Percentiles rank a stretch among this genome's conserved stretches.
Conservation (phyloP, 2,113 vertebrate species). For the Eclectus roratus region DNA sequence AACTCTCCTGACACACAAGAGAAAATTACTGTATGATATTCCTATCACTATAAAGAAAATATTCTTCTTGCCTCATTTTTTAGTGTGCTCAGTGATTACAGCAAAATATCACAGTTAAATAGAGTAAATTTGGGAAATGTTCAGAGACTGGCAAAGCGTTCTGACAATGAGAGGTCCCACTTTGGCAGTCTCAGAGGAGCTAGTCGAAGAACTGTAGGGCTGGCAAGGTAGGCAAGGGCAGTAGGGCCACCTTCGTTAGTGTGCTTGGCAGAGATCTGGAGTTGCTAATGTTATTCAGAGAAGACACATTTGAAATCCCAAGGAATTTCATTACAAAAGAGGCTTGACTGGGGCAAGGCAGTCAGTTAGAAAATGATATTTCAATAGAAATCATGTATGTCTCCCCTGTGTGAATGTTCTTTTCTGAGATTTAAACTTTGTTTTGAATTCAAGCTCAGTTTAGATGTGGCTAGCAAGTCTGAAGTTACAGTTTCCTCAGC, state of each 20-base stretch:
- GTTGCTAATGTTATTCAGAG: not conserved
- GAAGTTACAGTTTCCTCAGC: not conserved
- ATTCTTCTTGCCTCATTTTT: not conserved
- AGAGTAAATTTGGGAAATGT: not conserved
- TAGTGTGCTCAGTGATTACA: not conserved
- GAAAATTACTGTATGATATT: slow-evolving; percentile 1
- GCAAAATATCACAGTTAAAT: not conserved
- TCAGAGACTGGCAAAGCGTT: not conserved
- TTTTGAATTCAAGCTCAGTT: not conserved
- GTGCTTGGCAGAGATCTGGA: not conserved
- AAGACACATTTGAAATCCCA: not conserved
- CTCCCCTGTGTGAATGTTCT: not conserved
- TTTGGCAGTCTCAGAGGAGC: not conserved
- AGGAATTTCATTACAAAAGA: not conserved
- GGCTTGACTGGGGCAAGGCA: not conserved
- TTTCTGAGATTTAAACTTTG: not conserved
- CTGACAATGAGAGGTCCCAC: not conserved
- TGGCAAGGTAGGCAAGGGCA: not conserved
- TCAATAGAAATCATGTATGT: not conserved
- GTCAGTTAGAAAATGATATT: not conserved
- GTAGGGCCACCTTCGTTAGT: not conserved
- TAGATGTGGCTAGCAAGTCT: not conserved
- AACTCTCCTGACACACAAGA: not conserved
- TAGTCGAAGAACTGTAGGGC: not conserved
- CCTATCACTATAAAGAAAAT: not conserved